A percentile compares a stretch with the other conserved stretches of the same genome.
Evolutionary conservation across 2,888 invertebrate genomes (phyloP).

Genomic region (Camptogramma bilineatum): DNA sequence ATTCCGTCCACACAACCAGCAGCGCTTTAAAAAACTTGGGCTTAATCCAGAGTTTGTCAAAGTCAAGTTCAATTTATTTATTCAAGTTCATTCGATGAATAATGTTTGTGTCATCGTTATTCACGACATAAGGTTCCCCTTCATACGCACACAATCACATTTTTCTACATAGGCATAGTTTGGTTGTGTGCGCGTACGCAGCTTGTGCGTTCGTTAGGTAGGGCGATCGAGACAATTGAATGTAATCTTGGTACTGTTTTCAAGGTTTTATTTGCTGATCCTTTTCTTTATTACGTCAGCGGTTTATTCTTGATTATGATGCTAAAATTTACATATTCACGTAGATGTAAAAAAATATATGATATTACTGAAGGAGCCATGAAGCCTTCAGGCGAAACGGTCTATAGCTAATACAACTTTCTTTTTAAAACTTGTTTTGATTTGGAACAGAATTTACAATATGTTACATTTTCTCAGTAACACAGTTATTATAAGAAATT

Average conservation of each 20-base stretch:
- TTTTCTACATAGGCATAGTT: constrained; percentile 9
- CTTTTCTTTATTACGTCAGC: constrained; percentile 63
- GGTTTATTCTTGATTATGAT: constrained; percentile 66
- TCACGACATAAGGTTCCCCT: constrained; percentile 42
- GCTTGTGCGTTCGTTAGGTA: constrained; percentile 54
- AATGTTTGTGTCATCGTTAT: constrained; percentile 55
- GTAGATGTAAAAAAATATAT: background rate
- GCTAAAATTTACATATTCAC: constrained; percentile 54
- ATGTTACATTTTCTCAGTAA: no score
- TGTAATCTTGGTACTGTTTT: constrained; percentile 49
- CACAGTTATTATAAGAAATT: no score
- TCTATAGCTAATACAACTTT: no score
- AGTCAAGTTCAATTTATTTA: constrained; percentile 46
- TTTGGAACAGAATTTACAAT: no score
- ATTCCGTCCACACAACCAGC: background rate
- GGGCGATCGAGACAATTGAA: constrained; percentile 60
- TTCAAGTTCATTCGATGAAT: constrained; percentile 54
- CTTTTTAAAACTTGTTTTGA: no score
- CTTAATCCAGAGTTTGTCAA: constrained; percentile 38
- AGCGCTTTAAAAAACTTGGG: constrained; percentile 23
- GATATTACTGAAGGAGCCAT: background rate
- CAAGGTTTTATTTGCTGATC: constrained; percentile 72
- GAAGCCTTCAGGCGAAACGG: no score
- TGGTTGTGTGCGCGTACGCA: constrained; percentile 38
- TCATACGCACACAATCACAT: constrained; percentile 21